Evolutionary conservation across 92 coral and sea anemone genomes (phyloP), one percentile per base, ranked within the genome.

Genomic region (Muricea muricata): DNA sequence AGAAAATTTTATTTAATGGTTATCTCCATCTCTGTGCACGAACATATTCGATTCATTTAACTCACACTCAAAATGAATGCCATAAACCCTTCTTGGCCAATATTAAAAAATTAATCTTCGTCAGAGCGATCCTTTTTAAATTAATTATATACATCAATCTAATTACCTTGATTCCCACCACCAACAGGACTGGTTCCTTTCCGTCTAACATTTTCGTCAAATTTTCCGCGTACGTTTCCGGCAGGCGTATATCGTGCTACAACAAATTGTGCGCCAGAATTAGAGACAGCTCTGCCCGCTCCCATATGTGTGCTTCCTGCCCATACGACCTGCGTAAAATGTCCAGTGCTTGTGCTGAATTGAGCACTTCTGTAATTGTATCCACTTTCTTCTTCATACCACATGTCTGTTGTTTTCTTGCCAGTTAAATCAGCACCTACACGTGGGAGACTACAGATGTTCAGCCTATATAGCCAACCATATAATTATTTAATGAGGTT

Each of bases 251-350:
- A 95, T 23, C 97, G 93, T 29, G 93, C 97, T 26, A 95, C 98
- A 24, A 95, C 97, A 69, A 90, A 95, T 75, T 95, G 98, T 34
- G 98, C 97, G 28, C 98, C 98, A 1, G 93, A 85, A 30, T 92
- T 89, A 68, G 97, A 93, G 29, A 91, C 93, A 21, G 98, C 98
- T 50, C 86, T 95, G 33, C 98, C 98, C 9, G 94, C 95, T 30
- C 98, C 98, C 90, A 95, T 91, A 80, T 95, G 95, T 46, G 90
- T 90, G 77, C 97, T 91, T 30, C 71, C 88, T 31, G 91, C 91
- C 98, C 98, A 95, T 3, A 95, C 97, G 50, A 95, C 90, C 89
- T 95, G 98, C 0, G 98, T 93, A 75, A 95, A 95, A 84, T 95
- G 98, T 15, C 98, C 98, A 73, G 98, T 93, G 39, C 88, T 72